Percentiles rank a stretch among this genome's conserved stretches.
Evolutionary conservation across 1,140 invertebrate genomes (phyloP).

Genomic region (Tetranychus cinnabarinus): DNA sequence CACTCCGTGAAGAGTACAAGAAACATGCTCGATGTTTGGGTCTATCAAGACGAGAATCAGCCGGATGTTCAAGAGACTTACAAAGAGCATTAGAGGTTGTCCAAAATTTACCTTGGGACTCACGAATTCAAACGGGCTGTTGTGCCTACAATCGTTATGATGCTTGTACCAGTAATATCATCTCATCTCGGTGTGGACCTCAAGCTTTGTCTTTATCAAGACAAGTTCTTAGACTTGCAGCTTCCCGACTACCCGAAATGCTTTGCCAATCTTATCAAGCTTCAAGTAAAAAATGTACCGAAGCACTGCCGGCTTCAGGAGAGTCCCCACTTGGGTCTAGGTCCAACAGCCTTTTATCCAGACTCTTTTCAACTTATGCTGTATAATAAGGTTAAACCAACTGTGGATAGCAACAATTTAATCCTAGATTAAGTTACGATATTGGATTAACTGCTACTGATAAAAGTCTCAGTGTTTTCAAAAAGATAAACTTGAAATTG

Average conservation of each 20-base stretch:
- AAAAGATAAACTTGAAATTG: too few relatives aligned
- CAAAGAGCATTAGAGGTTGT: constrained; percentile 14
- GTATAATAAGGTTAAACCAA: background rate
- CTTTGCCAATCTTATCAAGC: constrained; percentile 8
- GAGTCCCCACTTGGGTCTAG: background rate
- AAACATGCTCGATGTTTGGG: background rate
- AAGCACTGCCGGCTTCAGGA: background rate
- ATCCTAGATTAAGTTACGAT: too few relatives aligned
- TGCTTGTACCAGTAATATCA: constrained; percentile 10
- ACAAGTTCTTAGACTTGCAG: constrained; percentile 11
- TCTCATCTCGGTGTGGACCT: constrained; percentile 13
- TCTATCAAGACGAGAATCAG: background rate
- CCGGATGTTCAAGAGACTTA: constrained; percentile 13
- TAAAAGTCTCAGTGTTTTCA: too few relatives aligned
- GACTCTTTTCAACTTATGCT: constrained; percentile 12
- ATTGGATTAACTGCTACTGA: too few relatives aligned
- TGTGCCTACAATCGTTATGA: constrained; percentile 9
- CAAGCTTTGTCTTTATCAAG: constrained; percentile 7
- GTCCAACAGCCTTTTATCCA: constrained; percentile 9
- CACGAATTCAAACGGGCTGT: constrained; percentile 14
- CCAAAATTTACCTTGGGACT: constrained; percentile 11
- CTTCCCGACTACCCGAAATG: constrained; percentile 14
- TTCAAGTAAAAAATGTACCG: constrained; percentile 1
- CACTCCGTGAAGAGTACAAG: background rate
- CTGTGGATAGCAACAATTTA: too few relatives aligned